Percentiles rank a stretch among this genome's conserved stretches.
Conservation (phyloP, 1,140 invertebrate genomes). For the Temnothorax curvispinosus region DNA sequence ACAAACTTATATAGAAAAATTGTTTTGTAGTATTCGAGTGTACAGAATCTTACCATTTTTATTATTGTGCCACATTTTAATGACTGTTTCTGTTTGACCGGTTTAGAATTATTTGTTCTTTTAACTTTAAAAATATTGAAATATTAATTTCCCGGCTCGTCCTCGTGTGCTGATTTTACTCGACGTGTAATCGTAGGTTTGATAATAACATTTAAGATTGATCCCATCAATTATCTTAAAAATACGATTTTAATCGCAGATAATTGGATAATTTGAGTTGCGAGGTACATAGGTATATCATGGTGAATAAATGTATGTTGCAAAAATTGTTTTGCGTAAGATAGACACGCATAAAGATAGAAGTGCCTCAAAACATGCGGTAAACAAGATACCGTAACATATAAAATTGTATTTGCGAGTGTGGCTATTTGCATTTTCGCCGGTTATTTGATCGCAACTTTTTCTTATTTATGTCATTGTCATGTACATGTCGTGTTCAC, state of each 20-base stretch:
- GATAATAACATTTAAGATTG: slow-evolving; percentile 26
- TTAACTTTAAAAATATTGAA: neutral
- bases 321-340: neutral
- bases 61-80: neutral
- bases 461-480: too few species aligned
- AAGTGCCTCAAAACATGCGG: neutral
- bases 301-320: neutral
- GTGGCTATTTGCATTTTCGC: neutral
- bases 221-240: slow-evolving; percentile 10
- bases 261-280: slow-evolving; percentile 42
- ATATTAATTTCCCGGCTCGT: neutral
- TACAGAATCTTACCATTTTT: neutral
- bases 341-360: slow-evolving; percentile 1
- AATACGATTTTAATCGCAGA: slow-evolving; percentile 6
- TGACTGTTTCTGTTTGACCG: neutral
- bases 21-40: neutral
- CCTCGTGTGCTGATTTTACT: neutral
- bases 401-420: neutral
- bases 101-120: neutral
- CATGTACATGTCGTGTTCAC: too few species aligned
- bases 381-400: neutral
- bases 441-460: neutral
- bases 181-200: neutral
- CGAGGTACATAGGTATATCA: neutral
- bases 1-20: neutral